Conservation (phyloP, 2,113 vertebrate genomes). For the Carassius gibelio region DNA sequence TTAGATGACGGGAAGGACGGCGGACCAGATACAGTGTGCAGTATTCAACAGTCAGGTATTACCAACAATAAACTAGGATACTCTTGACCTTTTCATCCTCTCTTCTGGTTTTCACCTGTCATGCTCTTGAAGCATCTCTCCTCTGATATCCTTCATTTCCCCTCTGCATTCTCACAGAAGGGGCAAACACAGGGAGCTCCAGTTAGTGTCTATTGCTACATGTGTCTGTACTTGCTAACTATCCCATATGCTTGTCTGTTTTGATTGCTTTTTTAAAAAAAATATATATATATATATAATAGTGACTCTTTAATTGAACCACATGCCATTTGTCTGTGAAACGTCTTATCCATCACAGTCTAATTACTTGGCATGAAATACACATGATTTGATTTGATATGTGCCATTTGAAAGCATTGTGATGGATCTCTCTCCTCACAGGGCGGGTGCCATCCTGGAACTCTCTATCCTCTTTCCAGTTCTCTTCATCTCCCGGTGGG, state of each 20-base stretch:
- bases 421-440: conserved; percentile 64
- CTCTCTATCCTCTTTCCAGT: conserved; percentile 79
- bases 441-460: conserved; percentile 83
- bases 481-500: conserved; percentile 78
- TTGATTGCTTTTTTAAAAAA: neutral
- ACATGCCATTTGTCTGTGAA: neutral
- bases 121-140: neutral
- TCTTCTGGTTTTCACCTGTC: neutral
- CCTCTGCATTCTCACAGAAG: conserved; percentile 47
- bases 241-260: neutral
- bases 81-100: neutral
- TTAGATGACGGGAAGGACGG: conserved; percentile 76
- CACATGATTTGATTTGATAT: neutral
- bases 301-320: neutral
- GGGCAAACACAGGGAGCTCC: conserved; percentile 65
- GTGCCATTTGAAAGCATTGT: neutral
- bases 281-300: too few species aligned
- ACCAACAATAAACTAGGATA: neutral
- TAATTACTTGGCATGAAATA: neutral
- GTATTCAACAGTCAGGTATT: conserved; percentile 77
- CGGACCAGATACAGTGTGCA: conserved; percentile 69
- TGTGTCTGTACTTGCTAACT: conserved; percentile 41
- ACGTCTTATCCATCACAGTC: neutral
- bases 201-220: conserved; percentile 62
- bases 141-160: conserved; percentile 33